Evolutionary conservation across 2,113 vertebrate species (phyloP).

Genomic region (Heloderma charlesbogerti): DNA sequence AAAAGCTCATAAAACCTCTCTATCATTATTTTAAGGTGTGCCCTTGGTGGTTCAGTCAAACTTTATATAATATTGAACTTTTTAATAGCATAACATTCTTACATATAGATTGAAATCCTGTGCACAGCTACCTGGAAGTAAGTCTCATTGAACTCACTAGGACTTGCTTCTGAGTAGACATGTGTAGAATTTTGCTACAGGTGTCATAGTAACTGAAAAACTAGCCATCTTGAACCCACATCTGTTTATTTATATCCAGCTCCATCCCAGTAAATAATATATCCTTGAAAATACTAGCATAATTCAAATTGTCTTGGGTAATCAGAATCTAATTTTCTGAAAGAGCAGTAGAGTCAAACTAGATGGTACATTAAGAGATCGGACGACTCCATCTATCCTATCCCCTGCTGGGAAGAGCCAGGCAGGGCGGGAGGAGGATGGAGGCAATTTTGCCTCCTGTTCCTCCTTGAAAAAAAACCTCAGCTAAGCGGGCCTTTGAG

Average conservation of each 20-base stretch:
- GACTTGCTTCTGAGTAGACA: no score
- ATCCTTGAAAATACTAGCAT: background rate
- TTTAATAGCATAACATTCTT: background rate
- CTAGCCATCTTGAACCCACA: background rate
- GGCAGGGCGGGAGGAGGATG: no score
- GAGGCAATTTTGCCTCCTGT: no score
- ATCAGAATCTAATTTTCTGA: background rate
- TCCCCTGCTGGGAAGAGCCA: no score
- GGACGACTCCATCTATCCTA: no score
- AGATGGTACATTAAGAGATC: background rate
- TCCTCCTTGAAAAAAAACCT: no score
- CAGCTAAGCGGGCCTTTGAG: no score
- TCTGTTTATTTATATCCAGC: background rate
- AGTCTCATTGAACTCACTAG: background rate
- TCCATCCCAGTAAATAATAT: background rate
- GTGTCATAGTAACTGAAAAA: background rate
- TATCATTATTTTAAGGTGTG: background rate
- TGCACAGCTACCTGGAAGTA: background rate
- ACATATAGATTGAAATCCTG: background rate
- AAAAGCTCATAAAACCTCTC: background rate
- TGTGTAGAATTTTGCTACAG: background rate
- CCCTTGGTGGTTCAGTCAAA: background rate
- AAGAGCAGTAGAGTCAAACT: background rate
- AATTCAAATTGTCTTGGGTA: background rate
- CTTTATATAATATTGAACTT: background rate